Conservation (phyloP, 2,113 vertebrate species). For the Odontesthes bonariensis region DNA sequence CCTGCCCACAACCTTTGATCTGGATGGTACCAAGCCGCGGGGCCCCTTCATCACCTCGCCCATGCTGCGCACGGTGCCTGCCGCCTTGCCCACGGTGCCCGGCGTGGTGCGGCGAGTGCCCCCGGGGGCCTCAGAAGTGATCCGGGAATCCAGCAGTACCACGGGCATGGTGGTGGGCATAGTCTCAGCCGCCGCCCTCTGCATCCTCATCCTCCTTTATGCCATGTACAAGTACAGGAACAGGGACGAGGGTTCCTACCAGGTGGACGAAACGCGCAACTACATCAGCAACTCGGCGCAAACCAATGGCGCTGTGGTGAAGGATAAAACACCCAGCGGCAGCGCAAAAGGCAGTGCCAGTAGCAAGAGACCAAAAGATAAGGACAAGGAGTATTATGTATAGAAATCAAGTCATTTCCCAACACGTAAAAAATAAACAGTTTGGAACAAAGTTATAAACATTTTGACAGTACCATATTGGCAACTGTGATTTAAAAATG, state of each 20-base stretch:
- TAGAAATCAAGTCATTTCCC: slow-evolving; percentile 83
- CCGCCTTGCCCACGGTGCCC: slow-evolving; percentile 95
- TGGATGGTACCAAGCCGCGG: slow-evolving; percentile 97
- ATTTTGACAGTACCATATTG: slow-evolving; percentile 83
- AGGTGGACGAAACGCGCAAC: slow-evolving; percentile 98
- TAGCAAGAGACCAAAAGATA: slow-evolving; percentile 98
- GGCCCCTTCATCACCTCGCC: slow-evolving; percentile 97
- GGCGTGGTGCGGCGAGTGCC: slow-evolving; percentile 91
- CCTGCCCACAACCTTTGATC: slow-evolving; percentile 95
- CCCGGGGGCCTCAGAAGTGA: slow-evolving; percentile 96
- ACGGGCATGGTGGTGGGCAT: slow-evolving; percentile 99
- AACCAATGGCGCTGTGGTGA: slow-evolving; percentile 95
- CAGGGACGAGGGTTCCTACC: slow-evolving; percentile 99
- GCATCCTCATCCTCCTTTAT: slow-evolving; percentile 99
- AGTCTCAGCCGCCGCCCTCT: slow-evolving; percentile 96
- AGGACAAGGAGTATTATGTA: slow-evolving; percentile 99
- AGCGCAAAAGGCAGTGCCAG: slow-evolving; percentile 86
- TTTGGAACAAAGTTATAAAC: slow-evolving; percentile 70
- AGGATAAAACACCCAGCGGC: slow-evolving; percentile 92
- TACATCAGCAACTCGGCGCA: slow-evolving; percentile 99
- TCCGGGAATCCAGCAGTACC: slow-evolving; percentile 98
- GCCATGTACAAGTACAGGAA: slow-evolving; percentile 99
- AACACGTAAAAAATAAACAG: slow-evolving; percentile 65
- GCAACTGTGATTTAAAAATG: slow-evolving; percentile 86
- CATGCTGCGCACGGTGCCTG: slow-evolving; percentile 98